phyloP scores from a whole-genome alignment of 2,888 invertebrate genomes.

The Monopis laevigella region DNA sequence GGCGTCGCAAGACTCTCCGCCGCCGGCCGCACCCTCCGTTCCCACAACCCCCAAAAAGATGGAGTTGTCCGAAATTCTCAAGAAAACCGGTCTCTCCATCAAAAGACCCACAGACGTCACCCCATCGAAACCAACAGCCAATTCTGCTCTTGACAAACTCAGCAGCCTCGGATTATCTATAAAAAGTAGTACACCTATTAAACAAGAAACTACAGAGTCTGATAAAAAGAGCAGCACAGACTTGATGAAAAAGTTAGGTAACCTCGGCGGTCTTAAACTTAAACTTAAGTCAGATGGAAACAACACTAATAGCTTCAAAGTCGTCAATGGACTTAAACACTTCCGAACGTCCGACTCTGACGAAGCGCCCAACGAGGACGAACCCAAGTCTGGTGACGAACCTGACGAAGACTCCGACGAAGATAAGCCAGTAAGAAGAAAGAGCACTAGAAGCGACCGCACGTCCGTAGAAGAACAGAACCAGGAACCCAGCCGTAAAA shows the following conservation, averaged over 20 bases:
- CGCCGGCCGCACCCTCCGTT: constrained; percentile 25
- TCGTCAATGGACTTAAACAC: constrained; percentile 53
- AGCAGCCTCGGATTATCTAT: constrained; percentile 57
- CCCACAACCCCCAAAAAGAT: constrained; percentile 47
- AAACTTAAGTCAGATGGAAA: constrained; percentile 54
- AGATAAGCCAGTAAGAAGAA: not conserved
- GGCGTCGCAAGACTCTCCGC: constrained; percentile 22
- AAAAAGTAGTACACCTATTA: constrained; percentile 43
- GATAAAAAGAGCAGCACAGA: constrained; percentile 26
- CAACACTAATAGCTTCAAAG: constrained; percentile 48
- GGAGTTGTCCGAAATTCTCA: constrained; percentile 48
- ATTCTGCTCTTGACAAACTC: constrained; percentile 45
- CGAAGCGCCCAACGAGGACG: constrained; percentile 39
- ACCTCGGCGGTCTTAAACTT: constrained; percentile 54
- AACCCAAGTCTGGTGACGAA: constrained; percentile 19
- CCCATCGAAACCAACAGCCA: constrained; percentile 27
- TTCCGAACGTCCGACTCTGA: constrained; percentile 55
- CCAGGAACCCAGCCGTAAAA: constrained; percentile 22
- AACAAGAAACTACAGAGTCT: constrained; percentile 36
- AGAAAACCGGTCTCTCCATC: constrained; percentile 43
- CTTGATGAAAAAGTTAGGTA: constrained; percentile 47
- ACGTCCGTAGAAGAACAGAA: constrained; percentile 28
- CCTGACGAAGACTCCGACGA: constrained; percentile 25
- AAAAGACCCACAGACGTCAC: constrained; percentile 40
- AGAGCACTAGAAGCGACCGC: constrained; percentile 12